Base-by-base conservation (phyloP, 2,888 invertebrate genomes). In the Cheilosia vulpina region DNA sequence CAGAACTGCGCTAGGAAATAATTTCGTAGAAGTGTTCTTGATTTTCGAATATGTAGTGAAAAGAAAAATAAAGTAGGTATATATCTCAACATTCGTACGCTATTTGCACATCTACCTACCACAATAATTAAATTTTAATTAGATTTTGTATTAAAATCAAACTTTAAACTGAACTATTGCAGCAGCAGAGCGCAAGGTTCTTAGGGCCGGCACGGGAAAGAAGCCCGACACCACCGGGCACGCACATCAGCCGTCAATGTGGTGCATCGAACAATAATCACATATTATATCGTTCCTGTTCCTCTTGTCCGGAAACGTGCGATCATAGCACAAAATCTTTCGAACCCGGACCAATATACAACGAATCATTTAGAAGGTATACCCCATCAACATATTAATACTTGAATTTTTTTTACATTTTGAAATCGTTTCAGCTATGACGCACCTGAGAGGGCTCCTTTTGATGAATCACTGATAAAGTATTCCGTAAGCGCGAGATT, bases 161-260 rank as follows among this genome's bases (percentile, higher is more conserved):
- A 17, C 41, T 62, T 63, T 34, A 52, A 80, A 9, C 9, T 87
- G 77, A 60, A 73, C 45, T 63, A 76, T 88, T 91, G 79, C 90
- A 92, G 92, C 92, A 92, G 92, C 92, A 92, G 92, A 92, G 92
- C 92, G 92, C 92, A 91, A 92, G 92, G 92, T 92, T 92, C 90
- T 91, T 92, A 89, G 92, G 92, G 89, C 92, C 92, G 89, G 91
- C 92, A 90, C 91, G 91, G 89, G 92, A 92, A 89, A 91, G 92
- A 90, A 92, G 92, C 90, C 91, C 91, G 88, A 92, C 91, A 88
- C 90, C 91, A 90, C 91, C 92, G 88, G 90, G 90, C 89, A 89
- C 91, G 89, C 90, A 92, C 88, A 90, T 90, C 87, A 90, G 89
- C 87, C 90, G 89, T 76, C 88, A 87, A 76, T 88, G 88, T 78